Conservation (phyloP, 1,140 invertebrate species). For the Anagrus nilaparvatae region DNA sequence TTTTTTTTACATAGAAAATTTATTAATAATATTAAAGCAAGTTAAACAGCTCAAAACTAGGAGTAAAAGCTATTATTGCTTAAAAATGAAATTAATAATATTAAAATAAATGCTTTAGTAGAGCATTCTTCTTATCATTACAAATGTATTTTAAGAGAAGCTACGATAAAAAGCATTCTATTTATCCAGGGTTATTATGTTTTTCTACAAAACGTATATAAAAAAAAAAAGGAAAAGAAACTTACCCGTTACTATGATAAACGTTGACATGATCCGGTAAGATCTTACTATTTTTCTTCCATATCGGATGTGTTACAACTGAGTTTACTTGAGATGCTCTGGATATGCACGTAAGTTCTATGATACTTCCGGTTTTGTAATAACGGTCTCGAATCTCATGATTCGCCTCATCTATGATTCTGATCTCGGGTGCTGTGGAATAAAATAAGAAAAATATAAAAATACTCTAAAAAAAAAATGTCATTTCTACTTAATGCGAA, state of each 20-base stretch:
- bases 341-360: constrained; percentile 35
- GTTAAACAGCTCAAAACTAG: too few species aligned
- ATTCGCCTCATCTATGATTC: constrained; percentile 36
- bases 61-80: too few species aligned
- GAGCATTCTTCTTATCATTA: too few species aligned
- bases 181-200: background rate
- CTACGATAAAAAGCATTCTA: too few species aligned
- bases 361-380: constrained; percentile 39
- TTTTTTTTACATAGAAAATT: too few species aligned
- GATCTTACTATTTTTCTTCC: constrained; percentile 35
- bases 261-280: constrained; percentile 34
- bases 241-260: constrained; percentile 37
- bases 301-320: constrained; percentile 33
- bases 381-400: constrained; percentile 38
- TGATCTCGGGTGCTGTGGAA: constrained; percentile 35
- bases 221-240: too few species aligned
- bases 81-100: too few species aligned
- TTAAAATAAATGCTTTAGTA: too few species aligned
- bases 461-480: background rate
- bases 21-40: too few species aligned
- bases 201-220: constrained; percentile 1
- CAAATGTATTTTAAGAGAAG: too few species aligned
- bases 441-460: constrained; percentile 10
- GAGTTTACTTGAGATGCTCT: constrained; percentile 27
- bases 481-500: too few species aligned